Percentiles rank a stretch among this genome's conserved stretches.
Conservation (phyloP, 2,113 vertebrate genomes). For the Bos javanicus region DNA sequence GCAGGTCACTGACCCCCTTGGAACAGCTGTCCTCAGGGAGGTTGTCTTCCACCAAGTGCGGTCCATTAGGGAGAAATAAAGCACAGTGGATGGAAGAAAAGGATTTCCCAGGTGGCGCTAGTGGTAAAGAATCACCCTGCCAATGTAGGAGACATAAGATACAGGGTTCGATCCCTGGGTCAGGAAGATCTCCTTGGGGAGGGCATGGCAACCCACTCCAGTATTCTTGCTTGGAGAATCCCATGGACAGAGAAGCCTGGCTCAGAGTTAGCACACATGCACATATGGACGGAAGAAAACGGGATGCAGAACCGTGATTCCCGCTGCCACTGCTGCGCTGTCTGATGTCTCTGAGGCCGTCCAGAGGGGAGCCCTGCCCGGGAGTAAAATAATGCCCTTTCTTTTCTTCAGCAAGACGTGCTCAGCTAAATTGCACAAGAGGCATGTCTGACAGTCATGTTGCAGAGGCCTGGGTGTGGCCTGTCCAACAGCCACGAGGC, state of each 20-base stretch:
- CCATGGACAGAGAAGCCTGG: background rate
- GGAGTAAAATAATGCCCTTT: background rate
- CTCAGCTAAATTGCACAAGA: background rate
- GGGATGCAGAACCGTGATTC: fast-evolving
- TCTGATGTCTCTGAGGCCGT: background rate
- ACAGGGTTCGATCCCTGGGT: background rate
- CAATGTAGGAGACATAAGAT: background rate
- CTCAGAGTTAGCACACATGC: background rate
- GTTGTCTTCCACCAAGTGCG: background rate
- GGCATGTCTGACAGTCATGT: background rate
- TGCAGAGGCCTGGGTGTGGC: background rate
- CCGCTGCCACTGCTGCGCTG: background rate
- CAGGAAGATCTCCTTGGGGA: background rate
- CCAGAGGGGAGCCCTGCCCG: background rate
- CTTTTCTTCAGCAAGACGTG: background rate
- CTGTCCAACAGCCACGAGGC: fast-evolving
- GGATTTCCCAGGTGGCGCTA: background rate
- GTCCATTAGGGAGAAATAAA: background rate
- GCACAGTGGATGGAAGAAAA: background rate
- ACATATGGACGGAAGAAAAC: fast-evolving
- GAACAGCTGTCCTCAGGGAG: background rate
- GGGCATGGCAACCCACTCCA: background rate
- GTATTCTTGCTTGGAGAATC: background rate
- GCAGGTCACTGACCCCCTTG: background rate
- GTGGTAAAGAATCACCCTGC: background rate